Evolutionary conservation across 2,797 vertebrate genomes (phyloP), one percentile per base, ranked within the genome.

Genomic region (Phoebastria nigripes): DNA sequence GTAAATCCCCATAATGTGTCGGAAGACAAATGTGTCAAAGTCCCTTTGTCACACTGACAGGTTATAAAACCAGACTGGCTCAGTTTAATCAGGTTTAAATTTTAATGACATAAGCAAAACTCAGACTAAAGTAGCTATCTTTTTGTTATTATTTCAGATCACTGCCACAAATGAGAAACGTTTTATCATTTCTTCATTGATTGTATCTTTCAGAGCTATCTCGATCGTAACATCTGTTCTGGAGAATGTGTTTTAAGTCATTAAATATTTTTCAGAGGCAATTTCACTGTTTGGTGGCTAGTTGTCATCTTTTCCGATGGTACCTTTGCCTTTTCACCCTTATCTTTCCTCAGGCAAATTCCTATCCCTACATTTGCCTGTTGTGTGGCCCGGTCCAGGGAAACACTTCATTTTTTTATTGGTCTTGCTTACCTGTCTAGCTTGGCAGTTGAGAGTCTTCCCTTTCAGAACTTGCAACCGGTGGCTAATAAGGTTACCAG

Each of bases 51-150:
- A 78, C 61, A n/a, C 70, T 95, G 96, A 94, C 94, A 95, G 84
- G 77, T 96, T 97, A 95, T 96, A 92, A 97, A 97, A 87, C 70
- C 51, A 92, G 93, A 96, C 72, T 59, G 58, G 47, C 74, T 96
- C 79, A 91, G 80, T 96, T 94, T 92, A 96, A 97, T 95, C 83
- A 93, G 63, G 63, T 97, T 97, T 95, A 95, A 89, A 95, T 90
- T 94, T 95, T 95, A 97, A 97, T 96, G 93, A 71, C 93, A 96
- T 93, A 96, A 97, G 86, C 83, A 97, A 95, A 96, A 91, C 77
- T 96, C 82, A 71, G 39, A 59, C 49, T 94, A 25, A 89, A 92
- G 54, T 62, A 84, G 29, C n/a, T 77, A 81, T 63, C 18, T 62
- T 95, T 93, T 46, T 71, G 56, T 91, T 96, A 77, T 92, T 95